Conservation (phyloP, 92 coral and sea anemone species). For the Epizoanthus rinbou region DNA sequence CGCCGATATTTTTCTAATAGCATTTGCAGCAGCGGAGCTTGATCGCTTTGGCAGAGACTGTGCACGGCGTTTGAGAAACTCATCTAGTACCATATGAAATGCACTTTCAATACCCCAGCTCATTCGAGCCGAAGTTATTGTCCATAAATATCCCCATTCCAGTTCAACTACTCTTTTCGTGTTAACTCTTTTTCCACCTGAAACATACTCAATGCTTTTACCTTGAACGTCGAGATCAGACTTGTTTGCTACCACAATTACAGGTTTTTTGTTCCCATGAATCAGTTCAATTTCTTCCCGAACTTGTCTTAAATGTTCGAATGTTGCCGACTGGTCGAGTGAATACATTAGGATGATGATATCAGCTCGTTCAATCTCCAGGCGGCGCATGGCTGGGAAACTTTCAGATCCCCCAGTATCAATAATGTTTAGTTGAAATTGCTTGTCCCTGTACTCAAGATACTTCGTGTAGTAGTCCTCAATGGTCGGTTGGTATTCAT, state of each 20-base stretch:
- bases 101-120: conserved; percentile 74
- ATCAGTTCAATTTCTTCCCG: conserved; percentile 73
- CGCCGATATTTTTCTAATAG: conserved; percentile 34
- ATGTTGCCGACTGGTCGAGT: conserved; percentile 70
- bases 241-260: conserved; percentile 86
- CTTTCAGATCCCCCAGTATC: conserved; percentile 91
- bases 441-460: conserved; percentile 70
- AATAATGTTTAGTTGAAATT: conserved; percentile 81
- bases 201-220: conserved; percentile 60
- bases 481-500: conserved; percentile 77
- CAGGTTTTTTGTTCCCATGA: conserved; percentile 67
- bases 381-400: conserved; percentile 87
- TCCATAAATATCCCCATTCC: conserved; percentile 75
- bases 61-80: conserved; percentile 55
- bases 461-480: conserved; percentile 85
- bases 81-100: conserved; percentile 70
- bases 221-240: conserved; percentile 76
- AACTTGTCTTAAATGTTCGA: conserved; percentile 63
- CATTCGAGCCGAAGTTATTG: conserved; percentile 76
- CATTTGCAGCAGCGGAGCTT: conserved; percentile 31
- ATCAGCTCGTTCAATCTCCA: conserved; percentile 81
- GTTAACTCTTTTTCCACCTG: conserved; percentile 60
- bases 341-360: conserved; percentile 83
- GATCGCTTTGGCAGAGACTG: conserved; percentile 39
- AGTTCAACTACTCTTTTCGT: conserved; percentile 72